phyloP scores from a whole-genome alignment of 2,888 invertebrate genomes.

The Sympetrum striolatum region DNA sequence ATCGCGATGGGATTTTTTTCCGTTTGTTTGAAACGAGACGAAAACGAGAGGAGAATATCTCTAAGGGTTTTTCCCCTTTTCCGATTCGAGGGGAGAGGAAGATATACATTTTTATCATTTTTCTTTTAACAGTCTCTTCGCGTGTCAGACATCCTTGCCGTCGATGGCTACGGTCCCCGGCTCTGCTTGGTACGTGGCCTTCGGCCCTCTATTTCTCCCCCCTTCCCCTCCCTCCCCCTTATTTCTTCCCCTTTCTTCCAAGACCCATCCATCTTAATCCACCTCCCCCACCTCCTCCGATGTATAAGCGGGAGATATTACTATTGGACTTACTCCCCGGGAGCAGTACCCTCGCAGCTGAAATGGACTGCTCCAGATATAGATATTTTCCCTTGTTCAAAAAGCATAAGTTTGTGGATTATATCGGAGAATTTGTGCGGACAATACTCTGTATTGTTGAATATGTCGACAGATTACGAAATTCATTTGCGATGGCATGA shows the following conservation, averaged over 20 bases:
- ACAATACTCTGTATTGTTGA: too few relatives aligned
- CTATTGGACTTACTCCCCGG: conserved; percentile 7
- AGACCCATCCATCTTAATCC: conserved; percentile 17
- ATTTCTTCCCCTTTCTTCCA: neutral
- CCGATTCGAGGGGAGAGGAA: neutral
- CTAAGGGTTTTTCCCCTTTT: neutral
- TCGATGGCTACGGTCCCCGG: conserved; percentile 37
- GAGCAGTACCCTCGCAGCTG: conserved; percentile 13
- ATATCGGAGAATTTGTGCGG: neutral
- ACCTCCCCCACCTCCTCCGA: conserved; percentile 1
- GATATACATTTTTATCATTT: conserved; percentile 1
- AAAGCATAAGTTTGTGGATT: too few relatives aligned
- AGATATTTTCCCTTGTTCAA: neutral
- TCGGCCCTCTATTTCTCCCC: neutral
- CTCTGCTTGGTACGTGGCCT: conserved; percentile 23
- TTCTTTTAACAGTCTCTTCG: conserved; percentile 36
- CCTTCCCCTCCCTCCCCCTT: neutral
- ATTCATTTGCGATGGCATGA: too few relatives aligned
- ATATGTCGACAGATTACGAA: too few relatives aligned
- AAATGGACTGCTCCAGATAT: neutral
- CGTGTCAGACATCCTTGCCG: conserved; percentile 35
- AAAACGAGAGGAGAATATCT: neutral
- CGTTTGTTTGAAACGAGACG: neutral
- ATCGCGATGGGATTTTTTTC: neutral
- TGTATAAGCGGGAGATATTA: conserved; percentile 4